Conservation (phyloP, 2,113 vertebrate genomes). For the Holacanthus passer region DNA sequence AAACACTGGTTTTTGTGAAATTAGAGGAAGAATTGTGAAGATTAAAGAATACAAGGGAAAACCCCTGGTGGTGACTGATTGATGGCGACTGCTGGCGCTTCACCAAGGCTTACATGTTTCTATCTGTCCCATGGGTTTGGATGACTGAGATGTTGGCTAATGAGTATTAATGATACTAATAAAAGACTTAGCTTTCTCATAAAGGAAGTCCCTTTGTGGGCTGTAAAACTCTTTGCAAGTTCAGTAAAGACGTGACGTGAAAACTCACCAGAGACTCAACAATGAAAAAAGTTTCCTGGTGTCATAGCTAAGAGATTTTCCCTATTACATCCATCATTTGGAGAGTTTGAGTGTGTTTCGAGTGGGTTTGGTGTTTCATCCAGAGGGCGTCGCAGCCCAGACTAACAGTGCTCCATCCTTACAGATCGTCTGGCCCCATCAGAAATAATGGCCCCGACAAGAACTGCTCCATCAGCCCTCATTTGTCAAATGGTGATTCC, state of each 20-base stretch:
- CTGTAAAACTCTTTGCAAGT: slow-evolving; percentile 8
- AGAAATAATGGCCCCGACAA: slow-evolving; percentile 64
- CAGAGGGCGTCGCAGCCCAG: slow-evolving; percentile 32
- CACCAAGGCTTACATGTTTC: slow-evolving; percentile 45
- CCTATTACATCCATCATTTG: slow-evolving; percentile 43
- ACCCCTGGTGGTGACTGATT: slow-evolving; percentile 35
- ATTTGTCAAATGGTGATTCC: slow-evolving; percentile 65
- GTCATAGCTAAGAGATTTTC: slow-evolving; percentile 28
- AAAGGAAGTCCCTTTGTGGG: slow-evolving; percentile 20
- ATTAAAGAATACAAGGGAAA: slow-evolving; percentile 49
- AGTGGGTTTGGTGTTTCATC: slow-evolving; percentile 41
- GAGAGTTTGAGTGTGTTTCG: slow-evolving; percentile 50
- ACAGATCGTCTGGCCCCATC: slow-evolving; percentile 60
- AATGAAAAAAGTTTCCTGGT: not conserved
- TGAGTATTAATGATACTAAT: slow-evolving; percentile 52
- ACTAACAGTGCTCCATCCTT: slow-evolving; percentile 54
- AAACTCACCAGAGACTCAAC: slow-evolving; percentile 14
- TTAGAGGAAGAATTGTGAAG: slow-evolving; percentile 41
- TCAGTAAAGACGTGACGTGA: not conserved
- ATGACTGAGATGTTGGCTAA: slow-evolving; percentile 61
- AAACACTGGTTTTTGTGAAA: slow-evolving; percentile 43
- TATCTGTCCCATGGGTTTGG: slow-evolving; percentile 49
- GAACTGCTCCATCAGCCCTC: slow-evolving; percentile 64
- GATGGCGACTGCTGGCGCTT: slow-evolving; percentile 32
- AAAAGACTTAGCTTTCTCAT: slow-evolving; percentile 43